These are phyloP conservation scores for Rhogogaster chlorosoma DNA, from an alignment of 2,888 invertebrate genomes.

Conservation along the genomic window DNA sequence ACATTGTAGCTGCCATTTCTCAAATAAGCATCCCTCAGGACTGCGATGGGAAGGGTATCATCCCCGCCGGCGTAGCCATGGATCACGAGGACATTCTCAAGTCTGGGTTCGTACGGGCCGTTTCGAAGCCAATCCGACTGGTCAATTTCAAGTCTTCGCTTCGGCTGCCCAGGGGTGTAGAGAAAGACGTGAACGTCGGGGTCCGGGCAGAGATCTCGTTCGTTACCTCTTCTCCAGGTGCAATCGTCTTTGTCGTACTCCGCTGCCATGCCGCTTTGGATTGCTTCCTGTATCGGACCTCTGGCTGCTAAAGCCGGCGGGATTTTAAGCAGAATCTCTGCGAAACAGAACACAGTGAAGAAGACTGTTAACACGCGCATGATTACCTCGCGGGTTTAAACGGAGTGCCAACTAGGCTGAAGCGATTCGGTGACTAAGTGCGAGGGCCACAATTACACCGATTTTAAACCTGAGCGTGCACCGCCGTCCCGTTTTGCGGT, in stretches of 20 bases:
- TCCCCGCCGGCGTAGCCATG: constrained; percentile 91
- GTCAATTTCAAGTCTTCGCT: constrained; percentile 64
- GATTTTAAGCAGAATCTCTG: background rate
- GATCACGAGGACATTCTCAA: constrained; percentile 85
- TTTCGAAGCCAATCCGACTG: constrained; percentile 88
- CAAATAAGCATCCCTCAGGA: constrained; percentile 88
- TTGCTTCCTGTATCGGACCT: constrained; percentile 75
- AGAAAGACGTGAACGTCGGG: constrained; percentile 84
- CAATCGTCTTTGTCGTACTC: constrained; percentile 85
- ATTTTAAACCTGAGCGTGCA: constrained; percentile 34
- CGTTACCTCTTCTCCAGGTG: constrained; percentile 83
- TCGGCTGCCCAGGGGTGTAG: constrained; percentile 82
- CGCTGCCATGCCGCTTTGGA: constrained; percentile 76
- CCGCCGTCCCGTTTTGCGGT: constrained; percentile 43
- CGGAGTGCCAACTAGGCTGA: background rate
- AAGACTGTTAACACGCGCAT: constrained; percentile 13
- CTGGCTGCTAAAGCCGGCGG: constrained; percentile 32
- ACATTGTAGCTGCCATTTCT: constrained; percentile 88
- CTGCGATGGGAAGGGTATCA: constrained; percentile 85
- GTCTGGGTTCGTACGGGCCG: constrained; percentile 85
- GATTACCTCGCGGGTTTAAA: background rate
- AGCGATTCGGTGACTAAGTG: constrained; percentile 35
- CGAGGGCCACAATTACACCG: constrained; percentile 29
- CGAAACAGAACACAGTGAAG: background rate
- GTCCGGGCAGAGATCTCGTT: constrained; percentile 86